These are phyloP conservation scores for Eurois occulta DNA, from an alignment of 2,888 invertebrate genomes.

Conservation along the genomic window DNA sequence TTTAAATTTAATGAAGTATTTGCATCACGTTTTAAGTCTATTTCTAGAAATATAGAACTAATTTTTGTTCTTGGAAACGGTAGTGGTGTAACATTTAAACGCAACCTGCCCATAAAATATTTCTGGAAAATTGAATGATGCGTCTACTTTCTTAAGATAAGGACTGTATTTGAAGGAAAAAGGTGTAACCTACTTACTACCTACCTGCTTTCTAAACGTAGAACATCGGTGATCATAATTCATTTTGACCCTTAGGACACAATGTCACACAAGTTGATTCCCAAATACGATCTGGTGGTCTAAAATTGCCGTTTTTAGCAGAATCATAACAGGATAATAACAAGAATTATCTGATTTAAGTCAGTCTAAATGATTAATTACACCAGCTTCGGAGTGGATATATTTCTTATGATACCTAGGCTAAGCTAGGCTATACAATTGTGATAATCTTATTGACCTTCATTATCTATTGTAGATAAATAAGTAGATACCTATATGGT, in stretches of 20 bases:
- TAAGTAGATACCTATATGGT: not conserved
- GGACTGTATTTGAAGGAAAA: not conserved
- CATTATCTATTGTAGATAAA: not conserved
- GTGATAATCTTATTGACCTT: slow-evolving; percentile 5
- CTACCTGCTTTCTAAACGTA: not conserved
- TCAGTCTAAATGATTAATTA: slow-evolving; percentile 4
- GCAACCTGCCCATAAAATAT: not conserved
- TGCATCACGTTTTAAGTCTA: slow-evolving; percentile 29
- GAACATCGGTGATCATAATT: not conserved
- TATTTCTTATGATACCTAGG: not conserved
- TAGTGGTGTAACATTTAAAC: not conserved
- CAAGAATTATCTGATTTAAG: not conserved
- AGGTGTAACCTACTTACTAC: not conserved
- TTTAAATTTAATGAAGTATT: slow-evolving; percentile 23
- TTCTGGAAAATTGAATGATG: not conserved
- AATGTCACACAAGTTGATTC: not conserved
- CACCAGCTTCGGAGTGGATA: not conserved
- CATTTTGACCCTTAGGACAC: not conserved
- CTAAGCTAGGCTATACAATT: slow-evolving; percentile 4
- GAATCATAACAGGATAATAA: no score
- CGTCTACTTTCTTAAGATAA: not conserved
- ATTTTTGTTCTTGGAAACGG: slow-evolving; percentile 5
- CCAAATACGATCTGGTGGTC: not conserved
- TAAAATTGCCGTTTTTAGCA: no score
- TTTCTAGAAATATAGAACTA: slow-evolving; percentile 17